Evolutionary conservation across 2,113 vertebrate species (phyloP), one percentile per base, ranked within the genome.

Genomic region (Pitta sordida): DNA sequence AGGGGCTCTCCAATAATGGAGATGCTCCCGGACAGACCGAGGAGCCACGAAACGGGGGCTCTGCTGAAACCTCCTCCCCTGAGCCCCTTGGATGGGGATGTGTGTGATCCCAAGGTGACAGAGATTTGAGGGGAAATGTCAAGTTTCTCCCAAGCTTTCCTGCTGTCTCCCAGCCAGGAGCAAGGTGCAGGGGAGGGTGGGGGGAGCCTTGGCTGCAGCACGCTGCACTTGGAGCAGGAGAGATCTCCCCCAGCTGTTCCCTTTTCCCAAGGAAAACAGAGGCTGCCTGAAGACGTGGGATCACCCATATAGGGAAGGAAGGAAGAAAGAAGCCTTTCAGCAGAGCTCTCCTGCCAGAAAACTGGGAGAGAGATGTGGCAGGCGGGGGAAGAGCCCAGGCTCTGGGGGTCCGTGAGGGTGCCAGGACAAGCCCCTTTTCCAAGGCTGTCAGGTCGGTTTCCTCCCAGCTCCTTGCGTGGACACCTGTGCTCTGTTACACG

Each of bases 401-500:
- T 62, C 48, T 11, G 6, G 71, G 77, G 49, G 11, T 77, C 63
- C 4, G 0, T 2, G 62, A 1, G 7, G 74, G 56, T 41, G 67
- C 43, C 91, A 64, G 22, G 81, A n/a, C 59, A 43, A 64, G 77
- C 34, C 6, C 3, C 26, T 77, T 49, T 37, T 52, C 88, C 53
- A 7, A 22, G 67, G 64, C 86, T 84, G 70, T 94, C 84, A 75
- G 80, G 62, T 73, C 91, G 81, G 52, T 90, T 90, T 58, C 77
- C 93, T 90, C 84, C 81, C 19, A 0, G 49, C 65, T 95, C 53
- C 91, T 74, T 10, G 2, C 71, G 5, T 0, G 0, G 85, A 94
- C 96, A 95, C 96, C 97, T 97, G 96, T 1, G 32, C 46, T 53
- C 91, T 89, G 63, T 97, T 96, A 63, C 71, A 29, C 10, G 69